Conservation (phyloP, 2,113 vertebrate species). For the Forbesichthys agassizii region DNA sequence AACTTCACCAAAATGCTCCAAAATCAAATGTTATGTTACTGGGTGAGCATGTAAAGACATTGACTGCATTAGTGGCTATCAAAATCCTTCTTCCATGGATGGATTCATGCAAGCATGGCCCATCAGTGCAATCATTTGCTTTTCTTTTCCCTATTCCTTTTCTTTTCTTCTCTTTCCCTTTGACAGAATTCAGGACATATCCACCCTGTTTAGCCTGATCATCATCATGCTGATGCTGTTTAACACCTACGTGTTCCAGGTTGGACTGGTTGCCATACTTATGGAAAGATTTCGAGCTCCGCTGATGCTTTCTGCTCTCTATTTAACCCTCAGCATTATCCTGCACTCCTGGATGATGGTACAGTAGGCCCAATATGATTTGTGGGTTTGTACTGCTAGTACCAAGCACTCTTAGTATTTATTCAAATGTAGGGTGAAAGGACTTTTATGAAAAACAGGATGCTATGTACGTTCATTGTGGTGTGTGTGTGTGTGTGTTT, state of each 20-base stretch:
- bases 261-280: conserved; percentile 87
- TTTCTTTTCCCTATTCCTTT: background rate
- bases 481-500: background rate
- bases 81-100: too few relatives aligned
- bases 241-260: conserved; percentile 95
- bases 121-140: background rate
- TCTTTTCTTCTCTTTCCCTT: background rate
- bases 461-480: background rate
- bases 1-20: too few relatives aligned
- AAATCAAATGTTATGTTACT: too few relatives aligned
- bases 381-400: background rate
- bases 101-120: too few relatives aligned
- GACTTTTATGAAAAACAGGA: background rate
- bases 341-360: conserved; percentile 93
- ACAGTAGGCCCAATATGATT: conserved; percentile 6
- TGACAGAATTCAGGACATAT: conserved; percentile 89
- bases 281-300: conserved; percentile 88
- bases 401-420: too few relatives aligned
- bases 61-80: too few relatives aligned
- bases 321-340: conserved; percentile 86
- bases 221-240: conserved; percentile 96
- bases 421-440: too few relatives aligned
- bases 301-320: conserved; percentile 81
- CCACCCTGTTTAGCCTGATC: conserved; percentile 89
- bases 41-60: too few relatives aligned